Percentiles rank a stretch among this genome's conserved stretches.
These are phyloP conservation scores for Papilio helenus DNA, from an alignment of 1,140 invertebrate species.

Conservation along the genomic window DNA sequence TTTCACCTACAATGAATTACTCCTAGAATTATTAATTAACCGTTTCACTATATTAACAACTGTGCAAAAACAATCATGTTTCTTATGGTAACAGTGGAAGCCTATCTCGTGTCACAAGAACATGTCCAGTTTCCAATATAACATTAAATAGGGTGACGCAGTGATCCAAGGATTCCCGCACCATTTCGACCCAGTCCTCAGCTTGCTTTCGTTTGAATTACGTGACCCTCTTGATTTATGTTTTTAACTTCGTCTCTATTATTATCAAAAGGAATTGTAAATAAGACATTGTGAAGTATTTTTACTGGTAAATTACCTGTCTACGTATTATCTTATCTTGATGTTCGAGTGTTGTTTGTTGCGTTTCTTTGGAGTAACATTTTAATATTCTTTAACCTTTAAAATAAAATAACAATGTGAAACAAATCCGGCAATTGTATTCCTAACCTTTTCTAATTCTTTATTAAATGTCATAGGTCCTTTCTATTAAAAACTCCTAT, in stretches of 20 bases:
- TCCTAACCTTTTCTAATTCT: background rate
- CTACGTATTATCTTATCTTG: conserved; percentile 3
- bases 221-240: too few species aligned
- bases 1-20: background rate
- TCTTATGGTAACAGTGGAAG: too few species aligned
- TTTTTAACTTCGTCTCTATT: background rate
- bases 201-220: too few species aligned
- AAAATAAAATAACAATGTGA: background rate
- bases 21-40: background rate
- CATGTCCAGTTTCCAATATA: too few species aligned
- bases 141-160: too few species aligned
- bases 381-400: background rate
- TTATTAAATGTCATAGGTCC: background rate
- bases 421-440: background rate
- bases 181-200: too few species aligned
- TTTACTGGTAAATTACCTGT: background rate
- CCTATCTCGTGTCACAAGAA: too few species aligned
- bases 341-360: conserved; percentile 5
- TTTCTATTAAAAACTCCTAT: too few species aligned
- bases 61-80: too few species aligned
- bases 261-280: background rate
- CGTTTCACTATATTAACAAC: too few species aligned
- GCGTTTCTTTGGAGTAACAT: background rate
- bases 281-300: background rate
- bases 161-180: too few species aligned